Evolutionary conservation across 2,113 vertebrate species (phyloP).

Genomic region (Prinia subflava): DNA sequence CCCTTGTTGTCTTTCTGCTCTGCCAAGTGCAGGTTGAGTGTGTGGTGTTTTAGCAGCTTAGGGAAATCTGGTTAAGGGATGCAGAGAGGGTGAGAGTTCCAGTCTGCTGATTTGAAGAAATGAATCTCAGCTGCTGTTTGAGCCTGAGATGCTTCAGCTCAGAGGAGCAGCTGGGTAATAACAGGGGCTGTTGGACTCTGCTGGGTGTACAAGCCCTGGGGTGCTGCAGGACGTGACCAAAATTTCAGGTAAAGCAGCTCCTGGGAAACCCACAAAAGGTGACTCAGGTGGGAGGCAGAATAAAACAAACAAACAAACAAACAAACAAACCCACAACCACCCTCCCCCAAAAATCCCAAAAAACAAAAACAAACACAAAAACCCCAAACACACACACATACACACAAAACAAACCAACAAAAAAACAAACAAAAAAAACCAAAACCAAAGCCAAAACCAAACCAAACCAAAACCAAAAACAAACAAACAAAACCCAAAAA

Average conservation of each 20-base stretch:
- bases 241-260: neutral
- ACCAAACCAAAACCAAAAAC: no score
- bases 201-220: neutral
- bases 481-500: no score
- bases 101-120: neutral
- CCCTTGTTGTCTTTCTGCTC: fast-evolving
- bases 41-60: neutral
- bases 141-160: neutral
- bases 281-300: neutral
- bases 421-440: no score
- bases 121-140: neutral
- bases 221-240: neutral
- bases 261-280: neutral
- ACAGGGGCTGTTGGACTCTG: neutral
- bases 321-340: no score
- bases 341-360: no score
- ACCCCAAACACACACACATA: no score
- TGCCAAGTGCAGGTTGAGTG: neutral
- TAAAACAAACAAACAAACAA: neutral
- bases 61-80: neutral
- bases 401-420: no score
- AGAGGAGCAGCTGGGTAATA: neutral
- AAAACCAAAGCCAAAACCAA: no score
- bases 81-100: neutral
- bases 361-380: neutral